A percentile compares a stretch with the other conserved stretches of the same genome.
Conservation (phyloP, 2,113 vertebrate species). For the Pica pica region DNA sequence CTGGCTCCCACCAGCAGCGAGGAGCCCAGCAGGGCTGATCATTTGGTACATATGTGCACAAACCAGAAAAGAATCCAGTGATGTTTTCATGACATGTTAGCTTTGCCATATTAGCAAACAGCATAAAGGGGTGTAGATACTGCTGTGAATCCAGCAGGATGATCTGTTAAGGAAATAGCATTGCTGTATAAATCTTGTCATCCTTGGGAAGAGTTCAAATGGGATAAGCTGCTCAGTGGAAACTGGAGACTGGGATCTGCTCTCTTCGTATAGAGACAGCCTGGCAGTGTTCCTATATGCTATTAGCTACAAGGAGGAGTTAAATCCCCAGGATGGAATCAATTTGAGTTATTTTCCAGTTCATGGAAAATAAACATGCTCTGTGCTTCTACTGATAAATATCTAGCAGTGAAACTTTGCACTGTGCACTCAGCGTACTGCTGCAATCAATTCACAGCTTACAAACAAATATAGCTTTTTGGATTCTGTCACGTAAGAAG, state of each 20-base stretch:
- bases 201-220: neutral
- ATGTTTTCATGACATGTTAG: neutral
- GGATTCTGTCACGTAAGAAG: slow-evolving; percentile 8
- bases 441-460: slow-evolving; percentile 31
- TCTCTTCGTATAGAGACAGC: neutral
- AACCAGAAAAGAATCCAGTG: neutral
- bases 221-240: neutral
- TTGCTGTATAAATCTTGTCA: neutral
- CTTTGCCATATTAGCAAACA: neutral
- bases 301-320: neutral
- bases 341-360: neutral
- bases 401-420: neutral
- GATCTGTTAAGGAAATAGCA: neutral
- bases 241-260: neutral
- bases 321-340: neutral
- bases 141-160: neutral
- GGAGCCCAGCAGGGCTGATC: neutral
- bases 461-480: slow-evolving; percentile 40
- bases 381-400: neutral
- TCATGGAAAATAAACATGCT: neutral
- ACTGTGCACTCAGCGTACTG: neutral
- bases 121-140: neutral
- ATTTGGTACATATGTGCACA: neutral
- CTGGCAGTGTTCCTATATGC: neutral
- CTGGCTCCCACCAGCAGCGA: neutral